Base-by-base conservation (phyloP, 1,140 invertebrate genomes). In the Andrena cerasifolii region DNA sequence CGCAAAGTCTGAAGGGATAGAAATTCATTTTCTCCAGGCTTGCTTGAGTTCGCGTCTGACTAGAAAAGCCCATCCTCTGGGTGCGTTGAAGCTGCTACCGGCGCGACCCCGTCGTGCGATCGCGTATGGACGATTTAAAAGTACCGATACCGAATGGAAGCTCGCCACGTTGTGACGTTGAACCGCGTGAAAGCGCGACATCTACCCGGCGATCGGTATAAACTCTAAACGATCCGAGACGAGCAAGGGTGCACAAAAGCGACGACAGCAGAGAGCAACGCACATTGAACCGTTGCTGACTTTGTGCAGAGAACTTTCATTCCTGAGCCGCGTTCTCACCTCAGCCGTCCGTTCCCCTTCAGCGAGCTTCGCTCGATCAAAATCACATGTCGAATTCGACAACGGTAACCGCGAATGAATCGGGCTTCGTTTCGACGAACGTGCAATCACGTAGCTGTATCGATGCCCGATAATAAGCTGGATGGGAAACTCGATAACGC, bases 91-190 rank as follows among this genome's bases (percentile, higher is more conserved):
- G n/a, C n/a, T n/a, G n/a, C n/a, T n/a, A n/a, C n/a, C n/a, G n/a
- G n/a, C n/a, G 21, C 43, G 14, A 31, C 59, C 68, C 18, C 16
- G 24, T 33, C 78, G 40, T 28, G 59, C 71, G 81, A 76, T 80
- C 81, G 77, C 72, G 78, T 83, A 73, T 47, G 51, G 68, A 28
- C 83, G 82, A 84, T 84, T 81, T 78, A 71, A 85, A 84, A 81
- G 49, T 33, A 49, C 21, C 66, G 47, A 53, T 21, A 40, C 45
- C 47, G 74, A 47, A 67, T 36, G 36, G 54, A 80, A 80, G 82
- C 61, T 59, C 51, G 58, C 56, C 24, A n/a, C n/a, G 53, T 21
- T 70, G 49, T 76, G 40, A 58, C 43, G 26, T 49, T 26, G 24
- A 63, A 28, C 28, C 49, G 31, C 43, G 40, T 7, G 47, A 49